phyloP scores from a whole-genome alignment of 2,797 vertebrate species.

The Leptatherina wallacei region DNA sequence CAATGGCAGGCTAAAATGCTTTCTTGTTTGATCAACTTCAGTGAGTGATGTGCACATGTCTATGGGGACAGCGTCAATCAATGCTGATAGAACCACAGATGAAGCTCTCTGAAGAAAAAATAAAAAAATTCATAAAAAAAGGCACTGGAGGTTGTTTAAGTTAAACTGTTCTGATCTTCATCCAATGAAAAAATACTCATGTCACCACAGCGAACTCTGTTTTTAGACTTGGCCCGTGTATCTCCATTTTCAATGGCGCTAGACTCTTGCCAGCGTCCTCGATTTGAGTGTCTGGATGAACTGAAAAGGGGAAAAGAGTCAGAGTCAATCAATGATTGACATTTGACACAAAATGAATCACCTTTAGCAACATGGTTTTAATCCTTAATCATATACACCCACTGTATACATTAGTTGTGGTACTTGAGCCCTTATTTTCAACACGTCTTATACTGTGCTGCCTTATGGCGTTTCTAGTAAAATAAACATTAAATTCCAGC shows the following conservation, averaged over 20 bases:
- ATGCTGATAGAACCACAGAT: constrained; percentile 20
- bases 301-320: constrained; percentile 30
- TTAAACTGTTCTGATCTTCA: constrained; percentile 73
- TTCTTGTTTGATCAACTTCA: constrained; percentile 55
- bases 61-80: constrained; percentile 6
- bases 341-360: neutral
- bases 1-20: constrained; percentile 72
- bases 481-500: no score
- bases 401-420: neutral
- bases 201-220: constrained; percentile 51
- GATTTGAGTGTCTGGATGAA: constrained; percentile 70
- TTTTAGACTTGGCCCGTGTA: constrained; percentile 55
- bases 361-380: neutral
- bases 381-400: neutral
- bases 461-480: neutral
- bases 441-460: neutral
- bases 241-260: constrained; percentile 54
- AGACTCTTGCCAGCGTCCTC: constrained; percentile 69
- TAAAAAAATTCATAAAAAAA: constrained; percentile 12
- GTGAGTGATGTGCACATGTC: constrained; percentile 30
- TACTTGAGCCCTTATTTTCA: neutral
- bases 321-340: neutral
- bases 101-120: neutral
- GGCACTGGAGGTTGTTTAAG: constrained; percentile 54
- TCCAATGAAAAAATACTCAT: constrained; percentile 75